These are phyloP conservation scores for Mesitornis unicolor DNA, from an alignment of 2,113 vertebrate species.

Conservation along the genomic window DNA sequence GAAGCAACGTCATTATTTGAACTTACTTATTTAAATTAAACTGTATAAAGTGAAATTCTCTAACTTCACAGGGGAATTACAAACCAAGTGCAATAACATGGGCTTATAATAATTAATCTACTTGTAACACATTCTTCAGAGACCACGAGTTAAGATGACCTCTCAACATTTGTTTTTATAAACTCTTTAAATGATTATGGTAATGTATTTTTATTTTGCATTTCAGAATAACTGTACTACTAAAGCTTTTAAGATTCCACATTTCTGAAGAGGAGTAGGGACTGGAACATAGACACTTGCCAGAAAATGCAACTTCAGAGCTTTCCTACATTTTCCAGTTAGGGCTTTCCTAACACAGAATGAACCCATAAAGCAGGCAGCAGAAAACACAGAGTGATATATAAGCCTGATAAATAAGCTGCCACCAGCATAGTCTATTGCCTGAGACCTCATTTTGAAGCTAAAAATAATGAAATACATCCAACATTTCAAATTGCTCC, in stretches of 20 bases:
- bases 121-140: neutral
- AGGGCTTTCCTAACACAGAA: neutral
- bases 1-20: neutral
- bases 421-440: neutral
- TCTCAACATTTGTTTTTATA: neutral
- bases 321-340: neutral
- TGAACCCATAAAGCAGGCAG: neutral
- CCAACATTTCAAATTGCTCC: neutral
- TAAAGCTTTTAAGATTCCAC: neutral
- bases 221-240: neutral
- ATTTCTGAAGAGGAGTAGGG: neutral
- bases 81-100: neutral
- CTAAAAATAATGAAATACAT: neutral
- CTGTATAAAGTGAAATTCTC: neutral
- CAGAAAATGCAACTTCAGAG: neutral
- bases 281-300: accelerated
- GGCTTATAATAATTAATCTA: neutral
- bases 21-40: neutral
- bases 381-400: neutral
- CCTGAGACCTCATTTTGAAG: neutral
- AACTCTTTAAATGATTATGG: neutral
- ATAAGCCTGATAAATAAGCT: neutral
- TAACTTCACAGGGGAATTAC: neutral
- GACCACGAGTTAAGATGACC: neutral
- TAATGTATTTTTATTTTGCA: neutral